Evolutionary conservation across 1,140 invertebrate species (phyloP).

Genomic region (Halyomorpha halys): DNA sequence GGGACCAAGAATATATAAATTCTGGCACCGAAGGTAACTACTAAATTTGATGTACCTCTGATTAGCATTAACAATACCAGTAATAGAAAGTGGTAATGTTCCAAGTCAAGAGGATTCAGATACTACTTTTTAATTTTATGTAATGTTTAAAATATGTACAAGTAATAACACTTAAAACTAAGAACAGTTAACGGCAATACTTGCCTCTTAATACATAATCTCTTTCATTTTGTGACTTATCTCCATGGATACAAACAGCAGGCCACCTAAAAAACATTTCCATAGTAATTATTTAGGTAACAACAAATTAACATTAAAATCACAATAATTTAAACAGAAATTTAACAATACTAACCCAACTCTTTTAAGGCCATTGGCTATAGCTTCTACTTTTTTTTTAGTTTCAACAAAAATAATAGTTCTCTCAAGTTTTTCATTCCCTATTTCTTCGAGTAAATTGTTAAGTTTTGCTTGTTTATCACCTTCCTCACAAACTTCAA

Average conservation of each 20-base stretch:
- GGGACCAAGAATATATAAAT: slow-evolving; percentile 16
- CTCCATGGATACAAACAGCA: slow-evolving; percentile 91
- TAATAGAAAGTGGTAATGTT: neutral
- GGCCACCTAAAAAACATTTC: slow-evolving; percentile 55
- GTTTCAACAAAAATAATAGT: slow-evolving; percentile 97
- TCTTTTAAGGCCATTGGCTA: slow-evolving; percentile 80
- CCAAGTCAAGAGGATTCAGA: neutral
- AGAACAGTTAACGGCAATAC: too few species aligned
- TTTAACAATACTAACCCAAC: slow-evolving; percentile 47
- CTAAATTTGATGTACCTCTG: slow-evolving; percentile 6
- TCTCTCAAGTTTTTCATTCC: slow-evolving; percentile 77
- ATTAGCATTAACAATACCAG: too few species aligned
- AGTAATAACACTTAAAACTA: too few species aligned
- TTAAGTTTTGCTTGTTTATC: slow-evolving; percentile 67
- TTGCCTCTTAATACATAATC: slow-evolving; percentile 85
- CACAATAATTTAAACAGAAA: neutral
- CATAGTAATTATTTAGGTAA: too few species aligned
- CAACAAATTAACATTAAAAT: neutral
- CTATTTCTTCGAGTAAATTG: slow-evolving; percentile 67
- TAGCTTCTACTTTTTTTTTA: slow-evolving; percentile 90
- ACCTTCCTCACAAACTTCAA: slow-evolving; percentile 84
- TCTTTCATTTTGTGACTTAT: slow-evolving; percentile 92
- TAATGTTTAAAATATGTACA: too few species aligned
- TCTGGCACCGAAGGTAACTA: neutral
- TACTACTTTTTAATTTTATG: too few species aligned